Conservation (phyloP, 2,797 vertebrate species). For the Lithobates sylvaticus region DNA sequence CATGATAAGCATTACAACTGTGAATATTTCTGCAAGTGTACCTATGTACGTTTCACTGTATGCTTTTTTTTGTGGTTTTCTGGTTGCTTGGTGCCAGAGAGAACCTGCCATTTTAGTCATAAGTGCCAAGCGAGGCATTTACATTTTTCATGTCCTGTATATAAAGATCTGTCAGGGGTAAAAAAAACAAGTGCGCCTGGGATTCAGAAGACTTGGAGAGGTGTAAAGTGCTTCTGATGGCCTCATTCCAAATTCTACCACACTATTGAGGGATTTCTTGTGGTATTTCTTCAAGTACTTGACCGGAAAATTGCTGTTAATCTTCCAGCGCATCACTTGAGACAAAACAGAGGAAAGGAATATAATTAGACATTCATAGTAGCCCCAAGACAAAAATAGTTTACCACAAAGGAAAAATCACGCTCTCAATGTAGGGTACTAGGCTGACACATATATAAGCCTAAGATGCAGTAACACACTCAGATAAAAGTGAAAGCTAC, state of each 20-base stretch:
- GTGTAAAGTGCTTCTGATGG: constrained; percentile 36
- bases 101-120: constrained; percentile 33
- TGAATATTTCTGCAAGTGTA: no score
- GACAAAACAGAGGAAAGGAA: not conserved
- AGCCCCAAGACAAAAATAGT: not conserved
- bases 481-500: no score
- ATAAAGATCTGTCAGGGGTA: not conserved
- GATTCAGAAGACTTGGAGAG: not conserved
- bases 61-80: no score
- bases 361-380: not conserved
- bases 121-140: constrained; percentile 21
- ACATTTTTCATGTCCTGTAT: not conserved
- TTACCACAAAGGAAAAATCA: not conserved
- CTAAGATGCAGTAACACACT: not conserved
- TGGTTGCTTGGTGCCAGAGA: not conserved
- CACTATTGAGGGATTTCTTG: constrained; percentile 5
- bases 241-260: not conserved
- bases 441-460: not conserved
- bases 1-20: no score
- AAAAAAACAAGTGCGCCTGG: not conserved
- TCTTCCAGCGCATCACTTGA: not conserved
- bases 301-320: constrained; percentile 7
- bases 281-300: constrained; percentile 11
- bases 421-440: not conserved
- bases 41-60: no score